Conservation (phyloP, 2,797 vertebrate species). For the Sciaenops ocellatus region DNA sequence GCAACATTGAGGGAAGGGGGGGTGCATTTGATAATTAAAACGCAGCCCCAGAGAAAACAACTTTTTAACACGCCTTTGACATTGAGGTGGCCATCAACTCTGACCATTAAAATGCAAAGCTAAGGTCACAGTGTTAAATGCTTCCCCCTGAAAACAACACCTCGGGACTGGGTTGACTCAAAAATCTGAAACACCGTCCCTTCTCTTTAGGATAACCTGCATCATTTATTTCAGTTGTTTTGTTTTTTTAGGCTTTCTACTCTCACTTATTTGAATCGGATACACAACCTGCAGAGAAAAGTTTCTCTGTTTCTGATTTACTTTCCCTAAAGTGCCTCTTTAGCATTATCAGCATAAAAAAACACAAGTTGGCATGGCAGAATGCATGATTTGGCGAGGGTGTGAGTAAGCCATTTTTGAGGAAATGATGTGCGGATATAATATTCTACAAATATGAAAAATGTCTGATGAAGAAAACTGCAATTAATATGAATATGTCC, state of each 20-base stretch:
- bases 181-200: neutral
- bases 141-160: neutral
- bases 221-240: neutral
- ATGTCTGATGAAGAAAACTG: neutral
- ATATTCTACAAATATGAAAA: neutral
- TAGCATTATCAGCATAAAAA: constrained; percentile 35
- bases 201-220: neutral
- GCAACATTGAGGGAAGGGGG: neutral
- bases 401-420: constrained; percentile 4
- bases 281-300: neutral
- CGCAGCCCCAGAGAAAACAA: neutral
- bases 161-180: neutral
- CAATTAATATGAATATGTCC: constrained; percentile 19
- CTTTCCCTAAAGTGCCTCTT: constrained; percentile 19
- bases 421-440: constrained; percentile 17
- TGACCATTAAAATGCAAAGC: constrained; percentile 1
- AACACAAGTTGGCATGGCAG: neutral
- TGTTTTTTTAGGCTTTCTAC: neutral
- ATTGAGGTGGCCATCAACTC: neutral
- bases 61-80: neutral
- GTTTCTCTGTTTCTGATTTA: neutral
- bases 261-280: constrained; percentile 12
- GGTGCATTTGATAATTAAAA: neutral
- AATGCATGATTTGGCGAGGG: constrained; percentile 4
- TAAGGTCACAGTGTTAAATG: neutral